phyloP scores from a whole-genome alignment of 92 coral and sea anemone genomes.

The Porites divaricata region DNA sequence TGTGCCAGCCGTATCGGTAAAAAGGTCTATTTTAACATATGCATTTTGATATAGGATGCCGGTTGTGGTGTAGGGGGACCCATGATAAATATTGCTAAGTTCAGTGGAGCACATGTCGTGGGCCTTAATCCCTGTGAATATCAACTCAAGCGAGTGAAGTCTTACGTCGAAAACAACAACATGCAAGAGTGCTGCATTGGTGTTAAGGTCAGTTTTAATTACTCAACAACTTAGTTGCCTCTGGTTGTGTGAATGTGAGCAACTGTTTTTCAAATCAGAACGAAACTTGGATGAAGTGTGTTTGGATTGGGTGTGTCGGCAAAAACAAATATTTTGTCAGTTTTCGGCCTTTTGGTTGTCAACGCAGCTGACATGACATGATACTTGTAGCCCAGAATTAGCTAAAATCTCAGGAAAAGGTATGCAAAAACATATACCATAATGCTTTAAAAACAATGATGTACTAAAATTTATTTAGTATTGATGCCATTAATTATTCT shows the following conservation, averaged over 20 bases:
- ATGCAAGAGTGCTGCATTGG: constrained; percentile 18
- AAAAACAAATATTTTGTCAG: too few species aligned
- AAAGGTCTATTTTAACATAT: not conserved
- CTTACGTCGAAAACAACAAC: constrained; percentile 8
- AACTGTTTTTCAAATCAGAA: not conserved
- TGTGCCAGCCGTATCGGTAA: too few species aligned
- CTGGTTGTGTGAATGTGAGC: not conserved
- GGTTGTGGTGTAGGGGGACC: constrained; percentile 40
- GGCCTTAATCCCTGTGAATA: constrained; percentile 24
- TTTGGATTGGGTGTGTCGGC: too few species aligned
- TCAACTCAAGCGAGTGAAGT: constrained; percentile 35
- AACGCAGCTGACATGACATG: too few species aligned
- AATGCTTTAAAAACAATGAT: too few species aligned
- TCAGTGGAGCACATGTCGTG: constrained; percentile 10
- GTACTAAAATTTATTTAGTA: too few species aligned
- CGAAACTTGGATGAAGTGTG: too few species aligned
- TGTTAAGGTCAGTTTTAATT: constrained; percentile 14
- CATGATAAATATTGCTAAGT: constrained; percentile 20
- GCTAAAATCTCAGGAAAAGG: too few species aligned
- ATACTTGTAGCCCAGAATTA: too few species aligned
- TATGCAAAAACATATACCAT: too few species aligned
- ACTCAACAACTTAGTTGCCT: not conserved
- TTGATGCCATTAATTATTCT: too few species aligned
- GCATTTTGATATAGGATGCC: constrained; percentile 1
- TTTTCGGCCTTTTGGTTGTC: too few species aligned